Base-by-base conservation (phyloP, 2,797 vertebrate species). In the Coregonus sp. region DNA sequence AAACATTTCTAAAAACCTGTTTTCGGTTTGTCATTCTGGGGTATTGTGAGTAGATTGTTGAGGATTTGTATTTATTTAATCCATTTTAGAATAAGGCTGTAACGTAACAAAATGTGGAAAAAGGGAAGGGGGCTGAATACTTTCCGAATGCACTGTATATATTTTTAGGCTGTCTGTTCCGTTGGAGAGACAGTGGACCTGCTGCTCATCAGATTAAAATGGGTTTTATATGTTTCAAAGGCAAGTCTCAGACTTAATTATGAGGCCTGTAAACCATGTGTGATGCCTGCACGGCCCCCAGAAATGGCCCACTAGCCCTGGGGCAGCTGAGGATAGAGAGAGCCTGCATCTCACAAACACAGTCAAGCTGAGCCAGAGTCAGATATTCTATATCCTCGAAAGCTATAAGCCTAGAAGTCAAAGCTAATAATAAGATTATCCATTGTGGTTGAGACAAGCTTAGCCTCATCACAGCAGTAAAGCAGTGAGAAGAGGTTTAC, bases 191-290 rank as follows among this genome's bases (percentile, higher is more conserved):
- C 40, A 61, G n/a, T n/a, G 56, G 56, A 9, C 56, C 40, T 61
- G 56, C 56, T n/a, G 56, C 56, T 20, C 56, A 61, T 61, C 56
- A 61, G n/a, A 61, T 61, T 61, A n/a, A 61, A 61, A 61, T 61
- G 9, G 56, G 56, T 20, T 61, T 61, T 6, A 61, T 59, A 5
- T 20, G 18, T 61, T 61, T 61, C n/a, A 61, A 61, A 25, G 18
- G n/a, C 18, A 56, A n/a, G 18, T 56, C 18, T 56, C 54, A 56
- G 54, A 56, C 54, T 18, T 56, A 18, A 5, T 56, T 56, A n/a
- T 56, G n/a, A 56, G 52, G 16, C 56, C 56, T 61, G 56, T 61
- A n/a, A 61, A n/a, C 56, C 56, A 61, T 61, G 56, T 61, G 56
- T 61, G 56, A 61, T 18, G 1, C 52, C 52, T 56, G 16, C 15